Evolutionary conservation across 1,140 invertebrate genomes (phyloP).

Genomic region (Heliconius congener): DNA sequence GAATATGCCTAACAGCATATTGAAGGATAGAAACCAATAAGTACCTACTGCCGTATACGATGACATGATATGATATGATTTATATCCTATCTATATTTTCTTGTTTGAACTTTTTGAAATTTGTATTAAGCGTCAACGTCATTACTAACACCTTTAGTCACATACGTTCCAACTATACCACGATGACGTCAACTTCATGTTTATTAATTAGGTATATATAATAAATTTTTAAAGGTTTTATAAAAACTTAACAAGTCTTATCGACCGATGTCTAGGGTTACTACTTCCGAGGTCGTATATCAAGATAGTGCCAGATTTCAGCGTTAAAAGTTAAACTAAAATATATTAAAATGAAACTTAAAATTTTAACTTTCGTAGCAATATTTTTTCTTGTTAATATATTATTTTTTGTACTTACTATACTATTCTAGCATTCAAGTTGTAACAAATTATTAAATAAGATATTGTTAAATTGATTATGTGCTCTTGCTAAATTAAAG

Average conservation of each 20-base stretch:
- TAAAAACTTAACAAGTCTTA: neutral
- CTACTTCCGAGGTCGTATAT: conserved; percentile 8
- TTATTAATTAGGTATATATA: neutral
- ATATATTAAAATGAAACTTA: neutral
- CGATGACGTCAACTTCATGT: neutral
- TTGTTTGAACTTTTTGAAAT: neutral
- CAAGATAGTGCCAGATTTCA: conserved; percentile 10
- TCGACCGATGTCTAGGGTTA: conserved; percentile 7
- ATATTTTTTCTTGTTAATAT: neutral
- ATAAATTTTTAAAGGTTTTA: neutral
- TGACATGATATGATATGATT: neutral
- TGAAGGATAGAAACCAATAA: too few species aligned
- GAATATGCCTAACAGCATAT: too few species aligned
- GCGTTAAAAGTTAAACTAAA: neutral
- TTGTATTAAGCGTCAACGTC: too few species aligned
- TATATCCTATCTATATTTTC: neutral
- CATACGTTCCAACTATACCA: neutral
- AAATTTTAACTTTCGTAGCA: neutral
- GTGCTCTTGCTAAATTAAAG: too few species aligned
- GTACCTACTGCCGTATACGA: too few species aligned
- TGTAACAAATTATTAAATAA: too few species aligned
- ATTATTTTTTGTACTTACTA: too few species aligned
- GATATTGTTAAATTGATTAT: too few species aligned
- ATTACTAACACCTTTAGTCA: neutral
- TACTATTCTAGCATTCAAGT: too few species aligned